Base-by-base conservation (phyloP, 1,140 invertebrate genomes). In the Rhynchophorus ferrugineus region DNA sequence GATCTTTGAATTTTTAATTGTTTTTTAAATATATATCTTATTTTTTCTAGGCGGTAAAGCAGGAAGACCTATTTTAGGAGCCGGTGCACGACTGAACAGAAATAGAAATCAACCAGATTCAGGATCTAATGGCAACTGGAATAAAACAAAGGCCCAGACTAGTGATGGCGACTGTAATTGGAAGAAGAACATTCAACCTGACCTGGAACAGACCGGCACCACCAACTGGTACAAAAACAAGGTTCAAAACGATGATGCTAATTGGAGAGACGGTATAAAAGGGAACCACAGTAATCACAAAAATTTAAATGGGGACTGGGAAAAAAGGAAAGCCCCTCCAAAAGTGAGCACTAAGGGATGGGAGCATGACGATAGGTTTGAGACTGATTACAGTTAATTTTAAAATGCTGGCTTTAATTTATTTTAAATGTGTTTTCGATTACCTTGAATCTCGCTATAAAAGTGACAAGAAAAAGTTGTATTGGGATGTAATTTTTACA, bases 291-390 rank as follows among this genome's bases (percentile, higher is more conserved):
- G 42, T 17, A 45, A 34, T 8, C 56, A 58, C 34, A 41, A 54
- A 16, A 57, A 60, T 39, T 29, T 24, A 9, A n/a, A n/a, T n/a
- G n/a, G n/a, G n/a, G 51, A 50, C 3, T 34, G 53, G 24, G 39
- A 39, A 11, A 54, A 49, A 16, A 61, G 55, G 14, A 57, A 59
- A 35, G n/a, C 45, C 1, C 48, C 48, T 14, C 29, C 56, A 6
- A 55, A 49, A 37, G 18, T n/a, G 3, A 29, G n/a, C 22, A 50
- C 43, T n/a, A 65, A 65, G 45, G 58, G 61, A 22, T 65, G 61
- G 61, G 59, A 65, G 45, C 63, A 65, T 44, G 63, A 65, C 56
- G 63, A 65, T 35, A 46, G 63, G 21, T 63, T 63, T 42, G 63
- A 65, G 8, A 63, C 52, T 56, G 60, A 65, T 54, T 65, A 65